Conservation (phyloP, 2,113 vertebrate genomes). For the Catagonus wagneri region DNA sequence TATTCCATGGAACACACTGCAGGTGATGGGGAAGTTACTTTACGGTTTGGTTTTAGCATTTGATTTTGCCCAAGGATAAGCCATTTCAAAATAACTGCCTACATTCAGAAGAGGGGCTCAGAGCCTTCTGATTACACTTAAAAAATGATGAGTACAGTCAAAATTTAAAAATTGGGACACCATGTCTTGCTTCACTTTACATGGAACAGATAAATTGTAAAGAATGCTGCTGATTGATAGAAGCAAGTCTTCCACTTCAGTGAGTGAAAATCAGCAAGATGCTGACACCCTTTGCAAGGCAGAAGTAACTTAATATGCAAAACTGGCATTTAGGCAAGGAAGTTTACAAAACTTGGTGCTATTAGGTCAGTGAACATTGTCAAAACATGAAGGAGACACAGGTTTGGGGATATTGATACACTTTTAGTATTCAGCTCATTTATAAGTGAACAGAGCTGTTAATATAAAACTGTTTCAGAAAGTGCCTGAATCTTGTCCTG, state of each 20-base stretch:
- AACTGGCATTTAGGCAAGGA: constrained; percentile 65
- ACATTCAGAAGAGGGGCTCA: neutral
- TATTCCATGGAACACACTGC: constrained; percentile 36
- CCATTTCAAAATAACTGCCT: constrained; percentile 53
- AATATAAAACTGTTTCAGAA: neutral
- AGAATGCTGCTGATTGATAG: constrained; percentile 72
- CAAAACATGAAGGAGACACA: constrained; percentile 71
- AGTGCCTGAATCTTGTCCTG: neutral
- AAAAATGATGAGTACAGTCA: constrained; percentile 42
- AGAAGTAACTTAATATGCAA: constrained; percentile 67
- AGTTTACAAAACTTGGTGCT: constrained; percentile 48
- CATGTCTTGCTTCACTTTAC: constrained; percentile 59
- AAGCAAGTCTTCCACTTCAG: constrained; percentile 64
- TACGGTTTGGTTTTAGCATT: constrained; percentile 70
- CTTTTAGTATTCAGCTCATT: constrained; percentile 53
- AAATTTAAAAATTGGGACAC: constrained; percentile 52
- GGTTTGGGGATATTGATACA: constrained; percentile 53
- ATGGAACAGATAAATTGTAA: constrained; percentile 22
- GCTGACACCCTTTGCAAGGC: constrained; percentile 16
- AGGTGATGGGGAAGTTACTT: constrained; percentile 47
- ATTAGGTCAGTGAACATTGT: constrained; percentile 63
- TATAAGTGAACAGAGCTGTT: constrained; percentile 38
- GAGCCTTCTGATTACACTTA: constrained; percentile 30
- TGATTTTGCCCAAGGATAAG: constrained; percentile 74
- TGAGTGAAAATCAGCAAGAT: constrained; percentile 72